Evolutionary conservation across 2,888 invertebrate species (phyloP).

Genomic region (Phalera bucephala): DNA sequence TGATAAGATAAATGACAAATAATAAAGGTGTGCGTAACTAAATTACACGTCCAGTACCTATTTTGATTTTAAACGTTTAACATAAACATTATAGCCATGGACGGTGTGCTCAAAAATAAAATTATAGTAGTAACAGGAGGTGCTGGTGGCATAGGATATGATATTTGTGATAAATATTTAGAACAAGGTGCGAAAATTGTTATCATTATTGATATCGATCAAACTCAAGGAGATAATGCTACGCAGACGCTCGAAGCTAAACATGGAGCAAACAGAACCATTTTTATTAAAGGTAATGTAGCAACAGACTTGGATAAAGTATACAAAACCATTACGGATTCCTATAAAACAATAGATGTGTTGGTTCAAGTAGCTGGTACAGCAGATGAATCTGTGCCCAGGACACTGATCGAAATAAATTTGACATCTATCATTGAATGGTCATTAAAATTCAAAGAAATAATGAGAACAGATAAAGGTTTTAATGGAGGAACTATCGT

Average conservation of each 20-base stretch:
- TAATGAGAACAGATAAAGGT: constrained; percentile 72
- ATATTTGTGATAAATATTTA: constrained; percentile 67
- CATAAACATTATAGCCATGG: constrained; percentile 15
- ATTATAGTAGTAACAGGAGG: constrained; percentile 73
- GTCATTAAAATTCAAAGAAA: constrained; percentile 68
- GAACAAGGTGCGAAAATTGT: constrained; percentile 47
- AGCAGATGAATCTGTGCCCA: not conserved
- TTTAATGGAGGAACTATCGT: constrained; percentile 80
- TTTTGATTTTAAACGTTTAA: too few relatives aligned
- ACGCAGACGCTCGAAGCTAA: constrained; percentile 8
- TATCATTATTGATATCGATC: constrained; percentile 22
- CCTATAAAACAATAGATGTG: constrained; percentile 14
- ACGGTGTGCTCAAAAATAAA: constrained; percentile 29
- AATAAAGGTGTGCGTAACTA: too few relatives aligned
- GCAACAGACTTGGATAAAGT: constrained; percentile 18
- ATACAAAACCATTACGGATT: constrained; percentile 8
- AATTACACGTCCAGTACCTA: too few relatives aligned
- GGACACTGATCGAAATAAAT: constrained; percentile 11
- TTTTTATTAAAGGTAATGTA: constrained; percentile 37
- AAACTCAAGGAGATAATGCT: constrained; percentile 10
- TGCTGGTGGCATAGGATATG: constrained; percentile 77
- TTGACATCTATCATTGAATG: constrained; percentile 22
- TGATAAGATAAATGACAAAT: too few relatives aligned
- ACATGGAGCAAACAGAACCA: constrained; percentile 17
- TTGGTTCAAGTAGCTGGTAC: constrained; percentile 16